Conservation (phyloP, 1,140 invertebrate genomes). For the Scaptomyza graminum region DNA sequence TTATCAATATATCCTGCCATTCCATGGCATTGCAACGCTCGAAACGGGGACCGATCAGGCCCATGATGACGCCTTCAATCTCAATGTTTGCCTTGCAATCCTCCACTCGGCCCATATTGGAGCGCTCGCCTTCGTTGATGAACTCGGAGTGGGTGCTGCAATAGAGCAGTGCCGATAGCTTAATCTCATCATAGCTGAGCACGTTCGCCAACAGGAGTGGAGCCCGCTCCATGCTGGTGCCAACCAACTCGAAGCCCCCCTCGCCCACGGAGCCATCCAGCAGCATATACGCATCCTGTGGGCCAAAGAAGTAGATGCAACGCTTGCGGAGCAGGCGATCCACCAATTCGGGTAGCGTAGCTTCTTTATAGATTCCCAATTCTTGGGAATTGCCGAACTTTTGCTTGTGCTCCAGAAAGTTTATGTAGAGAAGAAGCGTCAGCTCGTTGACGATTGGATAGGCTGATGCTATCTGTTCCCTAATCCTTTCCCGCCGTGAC, state of each 20-base stretch:
- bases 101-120: slow-evolving; percentile 85
- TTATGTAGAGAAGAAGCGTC: slow-evolving; percentile 51
- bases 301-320: slow-evolving; percentile 54
- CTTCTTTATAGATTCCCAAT: slow-evolving; percentile 36
- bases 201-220: slow-evolving; percentile 55
- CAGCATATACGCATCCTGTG: slow-evolving; percentile 31
- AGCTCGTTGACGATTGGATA: slow-evolving; percentile 77
- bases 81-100: slow-evolving; percentile 63
- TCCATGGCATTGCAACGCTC: slow-evolving; percentile 85
- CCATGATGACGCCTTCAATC: slow-evolving; percentile 73
- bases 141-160: slow-evolving; percentile 87
- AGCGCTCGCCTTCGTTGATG: slow-evolving; percentile 86
- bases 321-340: slow-evolving; percentile 68
- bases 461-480: slow-evolving; percentile 66
- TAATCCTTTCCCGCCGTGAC: slow-evolving; percentile 31
- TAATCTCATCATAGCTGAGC: slow-evolving; percentile 78
- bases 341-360: slow-evolving; percentile 52
- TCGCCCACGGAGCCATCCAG: slow-evolving; percentile 26
- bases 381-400: slow-evolving; percentile 54
- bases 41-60: slow-evolving; percentile 85
- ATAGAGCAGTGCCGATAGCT: slow-evolving; percentile 86
- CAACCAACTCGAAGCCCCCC: slow-evolving; percentile 60
- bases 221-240: slow-evolving; percentile 29
- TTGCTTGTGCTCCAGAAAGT: slow-evolving; percentile 71
- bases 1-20: slow-evolving; percentile 85